Conservation (phyloP, 2,113 vertebrate species). For the Probosciger aterrimus region DNA sequence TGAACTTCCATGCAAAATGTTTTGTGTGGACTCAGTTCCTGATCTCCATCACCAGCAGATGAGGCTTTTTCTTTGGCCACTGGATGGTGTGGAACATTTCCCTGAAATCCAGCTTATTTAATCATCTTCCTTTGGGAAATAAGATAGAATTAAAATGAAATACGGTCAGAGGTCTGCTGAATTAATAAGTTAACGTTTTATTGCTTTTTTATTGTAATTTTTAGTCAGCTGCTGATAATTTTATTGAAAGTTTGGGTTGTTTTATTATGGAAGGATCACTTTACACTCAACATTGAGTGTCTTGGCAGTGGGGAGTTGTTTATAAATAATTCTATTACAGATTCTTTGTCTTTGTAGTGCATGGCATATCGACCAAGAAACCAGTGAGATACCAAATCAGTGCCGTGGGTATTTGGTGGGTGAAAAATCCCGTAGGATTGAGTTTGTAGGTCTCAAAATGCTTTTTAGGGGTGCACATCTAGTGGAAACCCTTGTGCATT, state of each 20-base stretch:
- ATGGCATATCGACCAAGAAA: not conserved
- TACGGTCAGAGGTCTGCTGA: not conserved
- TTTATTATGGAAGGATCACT: not conserved
- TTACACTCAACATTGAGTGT: not conserved
- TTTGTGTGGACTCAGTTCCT: not conserved
- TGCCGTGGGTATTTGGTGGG: not conserved
- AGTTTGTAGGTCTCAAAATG: not conserved
- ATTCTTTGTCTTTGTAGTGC: not conserved
- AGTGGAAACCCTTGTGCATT: not conserved
- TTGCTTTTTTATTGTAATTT: not conserved
- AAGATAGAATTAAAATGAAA: not conserved
- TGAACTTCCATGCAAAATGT: not conserved
- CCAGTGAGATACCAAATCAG: not conserved
- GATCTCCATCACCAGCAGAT: not conserved
- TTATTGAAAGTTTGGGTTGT: not conserved
- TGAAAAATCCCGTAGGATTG: not conserved
- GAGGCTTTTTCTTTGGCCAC: not conserved
- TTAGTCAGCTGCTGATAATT: constrained; percentile 17
- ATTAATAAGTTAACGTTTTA: not conserved
- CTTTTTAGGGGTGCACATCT: not conserved
- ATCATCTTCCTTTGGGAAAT: not conserved
- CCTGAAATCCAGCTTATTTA: not conserved
- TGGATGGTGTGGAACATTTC: not conserved
- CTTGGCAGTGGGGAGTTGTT: constrained; percentile 26
- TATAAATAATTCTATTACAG: constrained; percentile 12